Evolutionary conservation across 1,140 invertebrate species (phyloP), one percentile per base, ranked within the genome.

Genomic region (Pissodes strobi): DNA sequence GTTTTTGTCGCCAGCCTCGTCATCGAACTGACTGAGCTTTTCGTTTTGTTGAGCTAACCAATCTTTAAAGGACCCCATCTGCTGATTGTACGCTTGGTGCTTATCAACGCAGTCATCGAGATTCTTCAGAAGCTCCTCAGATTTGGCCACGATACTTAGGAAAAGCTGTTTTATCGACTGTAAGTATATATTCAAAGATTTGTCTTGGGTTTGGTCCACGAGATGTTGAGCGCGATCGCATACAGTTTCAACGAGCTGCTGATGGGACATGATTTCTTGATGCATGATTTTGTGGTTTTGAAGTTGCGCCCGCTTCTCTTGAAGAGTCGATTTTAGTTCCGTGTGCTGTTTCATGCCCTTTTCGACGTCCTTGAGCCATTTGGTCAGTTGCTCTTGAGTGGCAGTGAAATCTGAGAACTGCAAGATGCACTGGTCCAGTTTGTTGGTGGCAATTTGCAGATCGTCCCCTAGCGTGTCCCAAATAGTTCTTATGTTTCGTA

Each of bases 201-300:
- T 89, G 71, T 95, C 93, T 74, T 93, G 89, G 2, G 93, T 95
- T 79, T 94, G 89, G 75, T 94, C 89, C 6, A 95, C 90, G 19
- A 98, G 80, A 45, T 92, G 86, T 72, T 94, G 90, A 8, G 94
- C 94, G 79, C 94, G 95, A 57, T 95, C 93, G 76, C 91, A 94
- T 15, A 98, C 91, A 57, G 89, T 88, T 74, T 96, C 92, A 0
- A 98, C 90, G 0, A 97, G 78, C 48, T 88, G 85, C 76, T 94
- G 92, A 81, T 97, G 93, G 0, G 92, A 93, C 80, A 92, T 88
- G 45, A 98, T 96, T 80, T 97, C 95, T 79, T 97, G 94, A 74
- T 97, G 93, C 79, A 96, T 90, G 27, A 97, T 90, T 78, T 93
- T 93, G 74, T 97, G 94, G 74, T 95, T 95, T 76, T 97, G 94